These are phyloP conservation scores for Hymenochirus boettgeri DNA, from an alignment of 2,113 vertebrate genomes.

Conservation along the genomic window DNA sequence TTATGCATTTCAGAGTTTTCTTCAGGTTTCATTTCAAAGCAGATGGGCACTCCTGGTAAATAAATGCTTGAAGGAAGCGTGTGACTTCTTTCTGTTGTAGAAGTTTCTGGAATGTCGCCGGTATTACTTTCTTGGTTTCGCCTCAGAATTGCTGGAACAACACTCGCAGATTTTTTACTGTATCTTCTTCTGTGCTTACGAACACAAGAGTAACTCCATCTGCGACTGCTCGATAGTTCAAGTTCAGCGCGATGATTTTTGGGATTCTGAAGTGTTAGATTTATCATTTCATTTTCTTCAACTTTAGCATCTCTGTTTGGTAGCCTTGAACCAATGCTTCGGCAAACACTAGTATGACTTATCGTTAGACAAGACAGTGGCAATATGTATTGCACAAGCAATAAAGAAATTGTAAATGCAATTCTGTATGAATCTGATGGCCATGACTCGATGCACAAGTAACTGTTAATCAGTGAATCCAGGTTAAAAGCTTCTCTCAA, in stretches of 20 bases:
- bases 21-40: conserved; percentile 72
- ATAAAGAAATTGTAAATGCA: conserved; percentile 66
- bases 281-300: conserved; percentile 73
- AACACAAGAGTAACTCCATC: conserved; percentile 58
- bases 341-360: conserved; percentile 75
- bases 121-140: conserved; percentile 48
- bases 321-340: conserved; percentile 64
- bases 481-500: conserved; percentile 64
- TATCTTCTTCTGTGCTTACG: conserved; percentile 67
- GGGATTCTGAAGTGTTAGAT: conserved; percentile 63
- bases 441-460: conserved; percentile 71
- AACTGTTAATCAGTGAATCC: conserved; percentile 59
- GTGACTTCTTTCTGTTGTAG: conserved; percentile 56
- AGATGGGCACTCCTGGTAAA: conserved; percentile 67
- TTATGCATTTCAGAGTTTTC: conserved; percentile 58
- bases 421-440: conserved; percentile 70
- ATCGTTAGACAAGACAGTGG: conserved; percentile 65
- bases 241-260: conserved; percentile 42
- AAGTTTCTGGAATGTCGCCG: conserved; percentile 49
- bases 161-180: conserved; percentile 67
- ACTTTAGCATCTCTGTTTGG: conserved; percentile 56
- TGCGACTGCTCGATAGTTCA: conserved; percentile 44
- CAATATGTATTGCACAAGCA: conserved; percentile 73
- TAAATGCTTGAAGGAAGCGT: conserved; percentile 52
- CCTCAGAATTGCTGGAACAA: conserved; percentile 61